These are phyloP conservation scores for Catharus fuscescens DNA, from an alignment of 2,113 vertebrate genomes.

Conservation along the genomic window DNA sequence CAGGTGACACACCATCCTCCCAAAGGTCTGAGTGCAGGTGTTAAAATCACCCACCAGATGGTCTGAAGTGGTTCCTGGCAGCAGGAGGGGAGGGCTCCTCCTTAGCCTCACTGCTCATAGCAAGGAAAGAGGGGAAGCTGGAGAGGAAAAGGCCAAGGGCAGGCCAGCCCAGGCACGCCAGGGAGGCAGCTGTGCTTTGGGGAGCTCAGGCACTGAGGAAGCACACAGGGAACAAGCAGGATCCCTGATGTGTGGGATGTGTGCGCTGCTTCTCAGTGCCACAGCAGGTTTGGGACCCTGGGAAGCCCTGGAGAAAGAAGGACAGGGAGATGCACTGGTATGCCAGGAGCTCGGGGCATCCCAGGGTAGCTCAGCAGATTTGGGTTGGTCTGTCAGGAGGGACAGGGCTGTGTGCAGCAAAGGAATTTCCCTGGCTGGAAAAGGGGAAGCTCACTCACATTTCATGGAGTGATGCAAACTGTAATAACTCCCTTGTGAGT, in stretches of 20 bases:
- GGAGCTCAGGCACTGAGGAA: background rate
- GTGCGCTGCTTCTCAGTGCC: background rate
- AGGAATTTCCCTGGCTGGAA: background rate
- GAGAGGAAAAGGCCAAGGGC: background rate
- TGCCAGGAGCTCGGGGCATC: background rate
- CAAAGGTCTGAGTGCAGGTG: background rate
- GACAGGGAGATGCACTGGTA: background rate
- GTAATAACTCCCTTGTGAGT: background rate
- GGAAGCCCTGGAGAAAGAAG: background rate
- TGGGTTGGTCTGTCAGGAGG: rapidly evolving
- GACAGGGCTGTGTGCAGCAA: background rate
- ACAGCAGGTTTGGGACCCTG: background rate
- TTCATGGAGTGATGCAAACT: background rate
- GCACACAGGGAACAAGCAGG: background rate
- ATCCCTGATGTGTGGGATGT: background rate
- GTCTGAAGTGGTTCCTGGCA: background rate
- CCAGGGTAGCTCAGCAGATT: background rate
- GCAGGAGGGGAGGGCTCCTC: background rate
- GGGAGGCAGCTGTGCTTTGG: background rate
- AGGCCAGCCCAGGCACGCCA: background rate
- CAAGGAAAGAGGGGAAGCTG: background rate
- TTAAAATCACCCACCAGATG: background rate
- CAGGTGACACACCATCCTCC: background rate
- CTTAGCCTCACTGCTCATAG: background rate
- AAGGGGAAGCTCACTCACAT: background rate